Evolutionary conservation across 1,140 invertebrate genomes (phyloP).

Genomic region (Atta colombica): DNA sequence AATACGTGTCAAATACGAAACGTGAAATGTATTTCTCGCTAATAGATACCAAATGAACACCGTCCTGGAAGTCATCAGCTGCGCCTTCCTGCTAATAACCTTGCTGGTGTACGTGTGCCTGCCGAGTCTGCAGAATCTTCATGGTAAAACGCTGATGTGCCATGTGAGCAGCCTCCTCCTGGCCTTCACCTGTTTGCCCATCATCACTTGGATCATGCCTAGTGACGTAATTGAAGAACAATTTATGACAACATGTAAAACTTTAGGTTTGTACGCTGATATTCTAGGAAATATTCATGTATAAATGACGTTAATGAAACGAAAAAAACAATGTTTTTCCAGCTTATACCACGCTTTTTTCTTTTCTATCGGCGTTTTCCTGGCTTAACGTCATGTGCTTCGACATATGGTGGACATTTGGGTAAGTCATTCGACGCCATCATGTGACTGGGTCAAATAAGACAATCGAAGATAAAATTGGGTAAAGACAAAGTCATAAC

Average conservation of each 20-base stretch:
- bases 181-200: conserved; percentile 88
- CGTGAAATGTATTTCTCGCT: neutral
- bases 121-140: conserved; percentile 89
- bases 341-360: conserved; percentile 82
- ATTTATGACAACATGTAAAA: conserved; percentile 66
- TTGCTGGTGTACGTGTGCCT: conserved; percentile 89
- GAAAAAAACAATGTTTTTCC: conserved; percentile 61
- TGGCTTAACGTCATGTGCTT: conserved; percentile 92
- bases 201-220: conserved; percentile 68
- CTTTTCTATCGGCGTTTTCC: conserved; percentile 88
- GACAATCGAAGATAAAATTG: conserved; percentile 9
- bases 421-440: conserved; percentile 80
- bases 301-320: neutral
- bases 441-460: neutral
- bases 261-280: conserved; percentile 74
- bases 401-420: conserved; percentile 89
- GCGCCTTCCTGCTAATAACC: conserved; percentile 89
- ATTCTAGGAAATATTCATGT: neutral
- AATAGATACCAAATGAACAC: conserved; percentile 66
- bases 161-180: conserved; percentile 89
- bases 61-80: conserved; percentile 76
- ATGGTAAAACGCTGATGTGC: conserved; percentile 91
- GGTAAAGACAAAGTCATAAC: neutral
- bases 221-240: neutral
- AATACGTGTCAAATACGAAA: neutral